Evolutionary conservation across 2,888 invertebrate species (phyloP).

Genomic region (Lapara coniferarum): DNA sequence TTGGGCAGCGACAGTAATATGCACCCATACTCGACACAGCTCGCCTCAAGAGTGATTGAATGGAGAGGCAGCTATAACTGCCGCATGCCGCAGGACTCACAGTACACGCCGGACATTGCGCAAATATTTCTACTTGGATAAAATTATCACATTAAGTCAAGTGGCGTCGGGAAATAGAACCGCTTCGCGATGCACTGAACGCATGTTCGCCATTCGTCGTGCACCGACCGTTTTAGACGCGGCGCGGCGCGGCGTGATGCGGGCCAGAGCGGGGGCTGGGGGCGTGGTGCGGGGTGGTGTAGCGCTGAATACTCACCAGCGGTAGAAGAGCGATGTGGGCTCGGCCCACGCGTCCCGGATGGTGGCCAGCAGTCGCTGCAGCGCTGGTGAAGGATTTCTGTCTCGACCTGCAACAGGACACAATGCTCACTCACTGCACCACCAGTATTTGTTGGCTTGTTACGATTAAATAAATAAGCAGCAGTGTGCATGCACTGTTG

Average conservation of each 20-base stretch:
- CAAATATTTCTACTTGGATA: constrained; percentile 12
- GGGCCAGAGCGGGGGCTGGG: no score
- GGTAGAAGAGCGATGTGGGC: constrained; percentile 44
- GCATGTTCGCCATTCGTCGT: not conserved
- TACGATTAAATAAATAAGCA: no score
- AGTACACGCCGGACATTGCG: not conserved
- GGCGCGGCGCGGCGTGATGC: not conserved
- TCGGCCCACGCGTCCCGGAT: constrained; percentile 71
- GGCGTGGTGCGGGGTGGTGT: constrained; percentile 14
- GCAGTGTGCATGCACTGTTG: no score
- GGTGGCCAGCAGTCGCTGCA: constrained; percentile 64
- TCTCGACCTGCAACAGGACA: constrained; percentile 40
- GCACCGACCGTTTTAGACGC: not conserved
- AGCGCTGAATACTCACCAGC: constrained; percentile 32
- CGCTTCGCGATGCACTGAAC: not conserved
- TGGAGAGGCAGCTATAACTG: not conserved
- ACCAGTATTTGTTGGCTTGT: not conserved
- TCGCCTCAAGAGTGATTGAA: no score
- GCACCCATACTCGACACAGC: no score
- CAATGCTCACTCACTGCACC: not conserved
- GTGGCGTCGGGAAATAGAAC: constrained; percentile 12
- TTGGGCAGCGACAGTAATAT: no score
- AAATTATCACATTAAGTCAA: not conserved
- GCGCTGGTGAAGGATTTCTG: constrained; percentile 52
- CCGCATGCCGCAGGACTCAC: not conserved